Percentiles rank a stretch among this genome's conserved stretches.
These are phyloP conservation scores for Petrocephalus sullivani DNA, from an alignment of 2,797 vertebrate genomes.

Conservation along the genomic window DNA sequence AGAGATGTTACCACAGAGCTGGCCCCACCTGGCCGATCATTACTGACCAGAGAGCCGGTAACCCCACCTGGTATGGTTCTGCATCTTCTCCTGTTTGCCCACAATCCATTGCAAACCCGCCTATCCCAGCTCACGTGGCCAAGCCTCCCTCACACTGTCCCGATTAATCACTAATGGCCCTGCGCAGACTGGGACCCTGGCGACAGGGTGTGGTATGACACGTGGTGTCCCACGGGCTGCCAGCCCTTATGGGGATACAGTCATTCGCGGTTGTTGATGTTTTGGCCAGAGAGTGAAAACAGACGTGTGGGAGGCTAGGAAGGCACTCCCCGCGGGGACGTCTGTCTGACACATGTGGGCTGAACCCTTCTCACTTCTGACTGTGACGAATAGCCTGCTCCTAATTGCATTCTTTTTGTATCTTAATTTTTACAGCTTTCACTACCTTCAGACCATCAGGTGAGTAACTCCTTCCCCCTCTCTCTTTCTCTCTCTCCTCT, in stretches of 20 bases:
- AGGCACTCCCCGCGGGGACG: not conserved
- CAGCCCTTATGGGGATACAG: not conserved
- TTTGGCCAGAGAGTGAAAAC: not conserved
- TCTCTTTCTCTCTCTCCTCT: conserved; percentile 27
- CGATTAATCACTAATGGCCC: not conserved
- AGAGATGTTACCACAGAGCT: not conserved
- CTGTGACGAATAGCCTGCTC: not conserved
- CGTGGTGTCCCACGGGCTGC: not conserved
- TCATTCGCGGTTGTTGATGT: not conserved
- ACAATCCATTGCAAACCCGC: not conserved
- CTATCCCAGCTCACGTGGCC: not conserved
- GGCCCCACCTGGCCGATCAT: not conserved
- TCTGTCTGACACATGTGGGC: not conserved
- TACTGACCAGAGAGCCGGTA: not conserved
- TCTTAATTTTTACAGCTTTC: conserved; percentile 70
- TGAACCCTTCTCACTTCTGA: not conserved
- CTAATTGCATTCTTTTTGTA: conserved; percentile 39
- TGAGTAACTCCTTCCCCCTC: conserved; percentile 46
- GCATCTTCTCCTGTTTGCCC: not conserved
- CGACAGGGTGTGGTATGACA: not conserved
- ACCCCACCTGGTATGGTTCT: not conserved
- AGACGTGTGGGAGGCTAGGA: not conserved
- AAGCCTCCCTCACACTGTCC: not conserved
- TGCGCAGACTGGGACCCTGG: not conserved
- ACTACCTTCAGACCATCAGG: conserved; percentile 84